phyloP scores from a whole-genome alignment of 2,113 vertebrate genomes.

The Tachysurus fulvidraco region DNA sequence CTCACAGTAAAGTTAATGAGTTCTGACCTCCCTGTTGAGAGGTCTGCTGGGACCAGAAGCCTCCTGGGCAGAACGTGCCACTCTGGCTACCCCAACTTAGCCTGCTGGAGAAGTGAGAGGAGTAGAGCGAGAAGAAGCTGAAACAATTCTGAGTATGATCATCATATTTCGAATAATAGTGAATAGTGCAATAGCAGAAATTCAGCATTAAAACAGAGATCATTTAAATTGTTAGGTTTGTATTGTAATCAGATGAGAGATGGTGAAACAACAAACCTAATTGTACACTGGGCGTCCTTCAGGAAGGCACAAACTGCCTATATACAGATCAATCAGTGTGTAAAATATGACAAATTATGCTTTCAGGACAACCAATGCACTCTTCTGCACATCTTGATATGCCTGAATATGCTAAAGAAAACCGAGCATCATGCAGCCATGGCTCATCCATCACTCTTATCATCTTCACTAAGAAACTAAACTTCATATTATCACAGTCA shows the following conservation, averaged over 20 bases:
- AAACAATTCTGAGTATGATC: background rate
- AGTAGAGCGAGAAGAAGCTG: constrained; percentile 12
- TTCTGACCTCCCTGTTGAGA: constrained; percentile 50
- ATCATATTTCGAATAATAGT: background rate
- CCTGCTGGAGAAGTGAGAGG: constrained; percentile 9
- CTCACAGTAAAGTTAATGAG: constrained; percentile 56
- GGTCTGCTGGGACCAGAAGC: constrained; percentile 46
- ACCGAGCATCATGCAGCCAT: background rate
- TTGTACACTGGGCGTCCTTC: background rate
- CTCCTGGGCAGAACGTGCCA: constrained; percentile 43
- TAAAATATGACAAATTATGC: background rate
- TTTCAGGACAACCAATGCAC: background rate
- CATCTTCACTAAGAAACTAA: background rate
- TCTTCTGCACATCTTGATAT: background rate
- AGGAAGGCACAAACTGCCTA: background rate
- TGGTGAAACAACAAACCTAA: background rate
- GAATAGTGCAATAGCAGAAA: background rate
- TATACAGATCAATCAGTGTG: background rate
- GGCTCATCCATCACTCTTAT: background rate
- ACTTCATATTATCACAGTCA: background rate
- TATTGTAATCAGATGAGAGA: background rate
- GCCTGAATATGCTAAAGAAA: background rate
- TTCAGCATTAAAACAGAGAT: background rate
- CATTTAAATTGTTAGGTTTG: too few species aligned
- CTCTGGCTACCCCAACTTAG: constrained; percentile 10